Evolutionary conservation across 2,888 invertebrate species (phyloP), one percentile per base, ranked within the genome.

Genomic region (Drosophila imparisetae): DNA sequence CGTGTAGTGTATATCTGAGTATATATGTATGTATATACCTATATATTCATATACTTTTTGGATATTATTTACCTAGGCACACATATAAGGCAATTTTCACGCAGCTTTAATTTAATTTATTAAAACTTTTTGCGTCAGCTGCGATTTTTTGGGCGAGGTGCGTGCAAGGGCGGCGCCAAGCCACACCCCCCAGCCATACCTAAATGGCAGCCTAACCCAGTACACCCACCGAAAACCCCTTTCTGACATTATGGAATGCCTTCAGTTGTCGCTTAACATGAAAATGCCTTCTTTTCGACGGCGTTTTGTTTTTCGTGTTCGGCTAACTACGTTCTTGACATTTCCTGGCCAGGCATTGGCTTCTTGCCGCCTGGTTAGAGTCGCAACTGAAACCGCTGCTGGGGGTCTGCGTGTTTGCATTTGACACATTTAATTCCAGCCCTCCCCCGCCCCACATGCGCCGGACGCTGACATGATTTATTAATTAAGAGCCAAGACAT

Each of bases 381-480:
- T 36, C 18, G 38, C 54, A 36, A 36, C 38, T 27, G 54, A 36
- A 42, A 30, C 34, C 36, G 50, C 32, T 62, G 34, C 24, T 61
- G 48, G 58, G 63, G 50, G 50, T 65, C 85, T 77, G 84, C 83
- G 82, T 87, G 83, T 85, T 84, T 91, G 91, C 79, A 81, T 86
- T 84, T 89, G 89, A 89, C 85, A 91, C 80, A 89, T 91, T 84
- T 84, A 83, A 88, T 83, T 71, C 80, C 77, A 60, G 18, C 66
- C 75, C 83, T 57, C 60, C 49, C 55, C 45, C 24, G 55, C 2
- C 18, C 36, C 54, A 2, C 32, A 18, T n/a, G 18, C 63, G 89
- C 66, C 81, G 67, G 84, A 75, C 89, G 89, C 89, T 83, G 90
- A 89, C 80, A 86, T 92, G 92, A 92, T 91, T 91, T 91, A 91